phyloP scores from a whole-genome alignment of 2,888 invertebrate species.

The Acleris cristana region DNA sequence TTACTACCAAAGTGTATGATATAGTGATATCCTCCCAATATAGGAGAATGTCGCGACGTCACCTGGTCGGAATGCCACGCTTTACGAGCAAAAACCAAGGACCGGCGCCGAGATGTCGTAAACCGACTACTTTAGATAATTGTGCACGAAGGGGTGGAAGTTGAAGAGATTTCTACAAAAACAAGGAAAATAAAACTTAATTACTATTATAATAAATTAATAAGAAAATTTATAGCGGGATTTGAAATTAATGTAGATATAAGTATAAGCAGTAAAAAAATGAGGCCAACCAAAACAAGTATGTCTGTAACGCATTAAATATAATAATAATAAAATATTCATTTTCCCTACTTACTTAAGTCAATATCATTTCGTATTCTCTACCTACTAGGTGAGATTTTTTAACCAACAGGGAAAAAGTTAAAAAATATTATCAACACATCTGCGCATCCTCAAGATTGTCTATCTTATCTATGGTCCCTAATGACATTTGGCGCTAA shows the following conservation, averaged over 20 bases:
- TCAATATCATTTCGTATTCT: neutral
- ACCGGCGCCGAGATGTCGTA: conserved; percentile 20
- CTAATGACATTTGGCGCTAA: conserved; percentile 66
- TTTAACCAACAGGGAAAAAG: conserved; percentile 11
- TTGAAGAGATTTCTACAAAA: neutral
- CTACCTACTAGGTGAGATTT: neutral
- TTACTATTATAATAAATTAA: no score
- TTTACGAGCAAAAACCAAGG: conserved; percentile 36
- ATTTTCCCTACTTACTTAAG: neutral
- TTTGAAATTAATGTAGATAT: no score
- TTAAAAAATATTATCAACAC: conserved; percentile 44
- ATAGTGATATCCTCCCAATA: no score
- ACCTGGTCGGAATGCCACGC: conserved; percentile 32
- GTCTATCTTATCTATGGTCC: conserved; percentile 61
- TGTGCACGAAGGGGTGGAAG: conserved; percentile 22
- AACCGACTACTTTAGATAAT: conserved; percentile 23
- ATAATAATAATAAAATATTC: neutral
- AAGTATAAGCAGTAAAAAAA: no score
- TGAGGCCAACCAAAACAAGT: no score
- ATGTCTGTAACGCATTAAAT: no score
- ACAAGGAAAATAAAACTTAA: no score
- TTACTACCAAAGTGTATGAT: no score
- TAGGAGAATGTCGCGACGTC: conserved; percentile 11
- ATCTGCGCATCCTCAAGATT: conserved; percentile 60
- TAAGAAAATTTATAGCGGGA: no score